Conservation (phyloP, 2,113 vertebrate species). For the Datnioides undecimradiatus region DNA sequence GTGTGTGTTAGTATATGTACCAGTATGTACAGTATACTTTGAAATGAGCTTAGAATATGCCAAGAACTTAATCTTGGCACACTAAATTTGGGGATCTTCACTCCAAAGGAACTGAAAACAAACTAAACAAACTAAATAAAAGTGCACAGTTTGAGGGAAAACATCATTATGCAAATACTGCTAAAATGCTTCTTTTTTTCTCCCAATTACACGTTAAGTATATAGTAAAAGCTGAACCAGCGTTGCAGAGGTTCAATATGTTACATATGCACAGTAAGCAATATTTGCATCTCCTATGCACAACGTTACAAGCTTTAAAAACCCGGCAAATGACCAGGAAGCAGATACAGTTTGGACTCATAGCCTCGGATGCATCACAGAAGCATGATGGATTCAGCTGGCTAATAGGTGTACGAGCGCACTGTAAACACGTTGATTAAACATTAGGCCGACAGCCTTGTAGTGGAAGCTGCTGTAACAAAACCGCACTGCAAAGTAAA, state of each 20-base stretch:
- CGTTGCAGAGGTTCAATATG: conserved; percentile 57
- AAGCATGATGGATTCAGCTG: conserved; percentile 53
- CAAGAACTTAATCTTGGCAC: conserved; percentile 45
- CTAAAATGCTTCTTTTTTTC: conserved; percentile 56
- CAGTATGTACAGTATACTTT: conserved; percentile 29
- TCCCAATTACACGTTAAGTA: conserved; percentile 31
- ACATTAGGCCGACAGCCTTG: conserved; percentile 20
- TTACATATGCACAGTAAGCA: conserved; percentile 76
- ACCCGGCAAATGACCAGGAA: conserved; percentile 58
- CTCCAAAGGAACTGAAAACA: conserved; percentile 15
- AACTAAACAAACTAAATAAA: conserved; percentile 31
- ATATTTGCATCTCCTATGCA: conserved; percentile 70
- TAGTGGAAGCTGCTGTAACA: conserved; percentile 39
- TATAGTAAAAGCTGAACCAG: conserved; percentile 62
- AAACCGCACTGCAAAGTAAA: conserved; percentile 30
- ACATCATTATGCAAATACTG: conserved; percentile 76
- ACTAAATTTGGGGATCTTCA: conserved; percentile 32
- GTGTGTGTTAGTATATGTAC: conserved; percentile 28
- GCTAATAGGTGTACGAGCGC: conserved; percentile 49
- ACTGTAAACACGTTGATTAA: conserved; percentile 57
- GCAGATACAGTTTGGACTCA: conserved; percentile 60
- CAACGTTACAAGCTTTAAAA: conserved; percentile 62
- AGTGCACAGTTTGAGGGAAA: conserved; percentile 48
- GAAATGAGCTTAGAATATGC: conserved; percentile 18
- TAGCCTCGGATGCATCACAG: conserved; percentile 48